Conservation (phyloP, 2,888 invertebrate species). For the Spilosoma lubricipeda region DNA sequence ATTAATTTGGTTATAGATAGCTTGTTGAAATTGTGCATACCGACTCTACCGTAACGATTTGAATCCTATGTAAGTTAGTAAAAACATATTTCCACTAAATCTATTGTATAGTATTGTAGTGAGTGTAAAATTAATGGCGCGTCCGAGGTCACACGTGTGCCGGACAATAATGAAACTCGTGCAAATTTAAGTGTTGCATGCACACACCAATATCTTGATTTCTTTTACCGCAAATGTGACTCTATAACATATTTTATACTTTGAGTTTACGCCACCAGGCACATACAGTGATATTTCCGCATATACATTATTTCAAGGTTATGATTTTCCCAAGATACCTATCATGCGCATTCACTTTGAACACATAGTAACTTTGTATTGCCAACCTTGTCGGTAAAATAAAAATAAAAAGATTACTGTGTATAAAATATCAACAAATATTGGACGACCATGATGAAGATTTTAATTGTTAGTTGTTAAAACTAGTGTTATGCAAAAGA, state of each 20-base stretch:
- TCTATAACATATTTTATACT: slow-evolving; percentile 47
- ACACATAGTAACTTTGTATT: not conserved
- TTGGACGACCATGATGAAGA: not conserved
- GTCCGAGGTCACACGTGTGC: slow-evolving; percentile 73
- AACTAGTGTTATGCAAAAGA: slow-evolving; percentile 38
- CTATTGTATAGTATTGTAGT: slow-evolving; percentile 5
- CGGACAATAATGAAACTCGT: slow-evolving; percentile 67
- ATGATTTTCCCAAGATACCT: slow-evolving; percentile 16
- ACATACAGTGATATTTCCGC: slow-evolving; percentile 49
- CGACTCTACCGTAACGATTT: not conserved
- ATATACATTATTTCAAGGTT: slow-evolving; percentile 34
- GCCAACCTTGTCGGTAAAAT: not conserved
- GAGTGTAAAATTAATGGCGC: slow-evolving; percentile 53
- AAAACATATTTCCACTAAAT: not conserved
- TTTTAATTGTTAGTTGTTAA: not conserved
- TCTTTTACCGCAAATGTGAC: slow-evolving; percentile 55
- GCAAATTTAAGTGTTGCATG: slow-evolving; percentile 60
- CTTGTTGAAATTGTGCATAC: not conserved
- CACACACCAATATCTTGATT: slow-evolving; percentile 52
- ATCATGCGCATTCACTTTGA: slow-evolving; percentile 11
- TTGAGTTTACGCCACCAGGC: slow-evolving; percentile 29
- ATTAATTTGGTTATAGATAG: not conserved
- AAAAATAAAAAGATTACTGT: not conserved
- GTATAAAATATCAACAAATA: not conserved
- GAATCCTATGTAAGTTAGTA: not conserved